Evolutionary conservation across 1,140 invertebrate species (phyloP), one percentile per base, ranked within the genome.

Genomic region (Cataglyphis hispanica): DNA sequence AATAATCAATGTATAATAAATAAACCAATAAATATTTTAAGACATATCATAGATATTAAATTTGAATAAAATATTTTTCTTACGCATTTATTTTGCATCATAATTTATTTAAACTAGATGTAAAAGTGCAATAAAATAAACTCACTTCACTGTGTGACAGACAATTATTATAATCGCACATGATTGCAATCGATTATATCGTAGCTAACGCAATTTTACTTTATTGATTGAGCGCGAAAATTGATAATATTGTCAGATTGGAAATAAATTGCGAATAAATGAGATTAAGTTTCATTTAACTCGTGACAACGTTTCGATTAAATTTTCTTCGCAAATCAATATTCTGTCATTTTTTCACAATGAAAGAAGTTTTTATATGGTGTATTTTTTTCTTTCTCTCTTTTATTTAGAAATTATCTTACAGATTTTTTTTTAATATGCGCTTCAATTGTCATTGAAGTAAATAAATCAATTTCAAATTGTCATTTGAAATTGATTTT

Each of bases 221-320:
- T 50, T 64, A 77, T 66, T 22, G 40, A 78, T 50, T 19, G 13
- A 50, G 22, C n/a, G 7, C 1, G 40, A 64, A 78, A 22, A 78
- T 78, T 78, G 61, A 77, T 27, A 34, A 58, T 75, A 74, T 74
- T 69, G 25, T 22, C 6, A 69, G 7, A 70, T 58, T 66, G 13
- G 2, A 66, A 78, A 78, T 66, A 66, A 64, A 77, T 77, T 77
- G 60, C 25, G 16, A 7, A 13, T 22, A 34, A 78, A 66, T 66
- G 11, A 22, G 40, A 50, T 78, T 34, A 61, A 22, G 13, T 50
- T 22, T 78, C 1, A 31, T 78, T 64, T 78, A 78, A 34, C 37
- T 25, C 19, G 25, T 25, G 22, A 8, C 1, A 5, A 37, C 22
- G 16, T 34, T 2, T 46, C 19, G 22, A 78, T 66, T 25, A 31